These are phyloP conservation scores for Paratrypauchen microcephalus DNA, from an alignment of 2,797 vertebrate species.

Conservation along the genomic window DNA sequence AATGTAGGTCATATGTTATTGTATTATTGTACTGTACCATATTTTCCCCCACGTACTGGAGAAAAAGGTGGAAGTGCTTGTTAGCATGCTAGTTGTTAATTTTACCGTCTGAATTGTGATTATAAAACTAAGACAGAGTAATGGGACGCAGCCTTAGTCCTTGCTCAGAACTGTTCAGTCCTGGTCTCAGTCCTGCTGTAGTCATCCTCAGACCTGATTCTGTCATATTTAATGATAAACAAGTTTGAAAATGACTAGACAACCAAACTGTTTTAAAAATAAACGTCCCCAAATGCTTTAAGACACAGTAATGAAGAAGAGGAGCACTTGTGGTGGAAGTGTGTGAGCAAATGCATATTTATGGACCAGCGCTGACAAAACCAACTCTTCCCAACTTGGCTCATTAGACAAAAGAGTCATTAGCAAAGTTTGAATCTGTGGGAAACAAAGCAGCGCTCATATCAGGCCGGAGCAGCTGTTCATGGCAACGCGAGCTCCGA, in stretches of 20 bases:
- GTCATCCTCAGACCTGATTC: background rate
- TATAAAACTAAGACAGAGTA: no score
- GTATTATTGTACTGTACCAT: no score
- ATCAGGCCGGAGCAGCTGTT: constrained; percentile 32
- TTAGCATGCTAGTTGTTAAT: no score
- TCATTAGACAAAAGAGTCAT: constrained; percentile 31
- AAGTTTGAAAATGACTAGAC: background rate
- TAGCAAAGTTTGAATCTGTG: constrained; percentile 14
- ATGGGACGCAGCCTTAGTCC: no score
- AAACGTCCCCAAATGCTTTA: background rate
- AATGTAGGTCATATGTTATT: no score
- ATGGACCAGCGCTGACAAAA: background rate
- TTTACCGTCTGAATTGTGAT: no score
- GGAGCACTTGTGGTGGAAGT: background rate
- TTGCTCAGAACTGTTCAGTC: background rate
- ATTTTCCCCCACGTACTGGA: no score
- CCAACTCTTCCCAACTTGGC: constrained; percentile 4
- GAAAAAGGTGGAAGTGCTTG: no score
- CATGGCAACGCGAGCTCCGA: constrained; percentile 4
- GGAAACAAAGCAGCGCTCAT: constrained; percentile 3
- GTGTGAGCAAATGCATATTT: constrained; percentile 10
- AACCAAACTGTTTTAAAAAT: background rate
- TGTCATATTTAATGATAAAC: background rate
- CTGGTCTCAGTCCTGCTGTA: background rate
- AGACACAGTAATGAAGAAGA: background rate